phyloP scores from a whole-genome alignment of 2,888 invertebrate species.

The Stratiomys singularior region DNA sequence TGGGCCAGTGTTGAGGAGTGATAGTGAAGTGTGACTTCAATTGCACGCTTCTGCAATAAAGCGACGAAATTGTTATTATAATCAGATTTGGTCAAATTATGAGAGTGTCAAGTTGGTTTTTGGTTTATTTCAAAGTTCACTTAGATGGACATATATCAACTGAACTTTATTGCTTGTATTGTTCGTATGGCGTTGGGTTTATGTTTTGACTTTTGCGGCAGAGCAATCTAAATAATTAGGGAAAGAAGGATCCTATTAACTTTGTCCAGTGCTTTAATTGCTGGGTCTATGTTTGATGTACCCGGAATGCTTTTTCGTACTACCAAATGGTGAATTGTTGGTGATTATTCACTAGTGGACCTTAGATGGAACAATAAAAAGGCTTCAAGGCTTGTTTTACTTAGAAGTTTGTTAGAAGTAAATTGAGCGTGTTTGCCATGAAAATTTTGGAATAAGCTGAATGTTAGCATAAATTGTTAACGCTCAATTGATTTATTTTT shows the following conservation, averaged over 20 bases:
- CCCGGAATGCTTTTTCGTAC: too few relatives aligned
- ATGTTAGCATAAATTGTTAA: too few relatives aligned
- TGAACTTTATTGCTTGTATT: not conserved
- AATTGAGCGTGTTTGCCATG: too few relatives aligned
- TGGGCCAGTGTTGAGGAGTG: not conserved
- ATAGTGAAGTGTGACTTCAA: slow-evolving; percentile 9
- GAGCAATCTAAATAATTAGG: not conserved
- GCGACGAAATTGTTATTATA: slow-evolving; percentile 10
- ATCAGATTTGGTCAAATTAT: slow-evolving; percentile 30
- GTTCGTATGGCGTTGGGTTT: not conserved
- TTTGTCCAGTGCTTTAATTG: not conserved
- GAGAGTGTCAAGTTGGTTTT: slow-evolving; percentile 4
- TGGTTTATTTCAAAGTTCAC: slow-evolving; percentile 29
- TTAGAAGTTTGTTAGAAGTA: too few relatives aligned
- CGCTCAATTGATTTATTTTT: too few relatives aligned
- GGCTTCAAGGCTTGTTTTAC: too few relatives aligned
- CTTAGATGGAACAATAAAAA: too few relatives aligned
- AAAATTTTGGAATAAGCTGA: too few relatives aligned
- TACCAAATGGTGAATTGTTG: too few relatives aligned
- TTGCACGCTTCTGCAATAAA: not conserved
- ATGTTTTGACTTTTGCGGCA: not conserved
- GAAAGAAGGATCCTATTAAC: not conserved
- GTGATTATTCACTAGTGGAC: too few relatives aligned
- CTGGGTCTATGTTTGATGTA: too few relatives aligned
- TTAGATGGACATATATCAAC: slow-evolving; percentile 2